A percentile compares a stretch with the other conserved stretches of the same genome.
Conservation (phyloP, 1,140 invertebrate genomes). For the Macrotrachela quadricornifera region DNA sequence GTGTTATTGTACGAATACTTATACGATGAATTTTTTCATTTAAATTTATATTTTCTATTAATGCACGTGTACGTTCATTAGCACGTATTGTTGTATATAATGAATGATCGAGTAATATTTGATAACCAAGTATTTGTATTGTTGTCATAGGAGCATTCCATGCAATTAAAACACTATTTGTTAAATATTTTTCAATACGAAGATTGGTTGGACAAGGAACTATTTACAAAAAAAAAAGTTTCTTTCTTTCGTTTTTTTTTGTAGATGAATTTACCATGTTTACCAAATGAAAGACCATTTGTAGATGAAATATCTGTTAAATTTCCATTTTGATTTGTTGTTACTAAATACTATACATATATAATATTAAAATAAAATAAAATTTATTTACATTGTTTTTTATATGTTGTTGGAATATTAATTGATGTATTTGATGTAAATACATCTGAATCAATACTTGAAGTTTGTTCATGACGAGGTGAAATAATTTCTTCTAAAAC, state of each 20-base stretch:
- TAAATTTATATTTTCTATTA: conserved; percentile 5
- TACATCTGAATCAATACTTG: background rate
- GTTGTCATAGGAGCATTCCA: conserved; percentile 66
- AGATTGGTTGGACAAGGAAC: conserved; percentile 70
- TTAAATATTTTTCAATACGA: conserved; percentile 84
- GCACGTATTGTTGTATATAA: conserved; percentile 1
- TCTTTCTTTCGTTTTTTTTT: too few relatives aligned
- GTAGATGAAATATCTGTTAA: background rate
- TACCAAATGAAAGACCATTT: background rate
- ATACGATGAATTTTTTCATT: conserved; percentile 63
- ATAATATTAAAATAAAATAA: background rate
- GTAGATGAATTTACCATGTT: too few relatives aligned
- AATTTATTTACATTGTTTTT: too few relatives aligned
- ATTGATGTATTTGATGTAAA: too few relatives aligned
- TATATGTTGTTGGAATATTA: too few relatives aligned
- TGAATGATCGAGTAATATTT: background rate
- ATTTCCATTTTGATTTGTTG: background rate
- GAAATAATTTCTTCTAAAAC: conserved; percentile 57
- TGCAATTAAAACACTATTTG: conserved; percentile 88
- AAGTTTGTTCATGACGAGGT: conserved; percentile 15
- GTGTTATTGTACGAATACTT: conserved; percentile 72
- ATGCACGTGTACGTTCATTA: background rate
- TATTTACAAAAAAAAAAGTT: too few relatives aligned
- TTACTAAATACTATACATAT: background rate
- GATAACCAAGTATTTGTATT: background rate